A percentile compares a stretch with the other conserved stretches of the same genome.
phyloP scores from a whole-genome alignment of 2,888 invertebrate species.

The Aspidiotus destructor region DNA sequence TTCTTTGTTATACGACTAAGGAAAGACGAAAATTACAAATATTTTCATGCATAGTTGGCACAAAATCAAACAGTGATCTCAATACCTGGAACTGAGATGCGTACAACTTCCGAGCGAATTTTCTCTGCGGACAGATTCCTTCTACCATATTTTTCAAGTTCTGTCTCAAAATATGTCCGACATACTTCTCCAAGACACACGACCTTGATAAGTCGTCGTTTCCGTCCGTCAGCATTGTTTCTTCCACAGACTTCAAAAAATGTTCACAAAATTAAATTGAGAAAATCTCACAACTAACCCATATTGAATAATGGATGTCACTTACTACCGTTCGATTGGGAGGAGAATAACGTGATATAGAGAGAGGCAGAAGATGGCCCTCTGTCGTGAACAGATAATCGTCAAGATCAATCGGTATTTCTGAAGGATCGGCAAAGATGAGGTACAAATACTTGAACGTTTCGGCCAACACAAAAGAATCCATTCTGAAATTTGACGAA shows the following conservation, averaged over 20 bases:
- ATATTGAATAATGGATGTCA: neutral
- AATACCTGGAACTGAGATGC: conserved; percentile 37
- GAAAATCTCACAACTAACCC: neutral
- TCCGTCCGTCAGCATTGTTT: neutral
- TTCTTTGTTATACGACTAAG: conserved; percentile 68
- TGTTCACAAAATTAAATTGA: too few relatives aligned
- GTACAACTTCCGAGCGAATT: conserved; percentile 35
- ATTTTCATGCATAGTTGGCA: neutral
- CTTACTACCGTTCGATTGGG: conserved; percentile 32
- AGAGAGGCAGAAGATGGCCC: conserved; percentile 87
- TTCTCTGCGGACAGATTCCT: conserved; percentile 59
- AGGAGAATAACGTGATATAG: conserved; percentile 43
- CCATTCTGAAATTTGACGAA: conserved; percentile 59
- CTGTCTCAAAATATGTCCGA: conserved; percentile 46
- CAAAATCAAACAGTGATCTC: neutral
- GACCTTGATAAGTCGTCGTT: conserved; percentile 22
- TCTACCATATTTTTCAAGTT: conserved; percentile 77
- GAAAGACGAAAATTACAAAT: conserved; percentile 38
- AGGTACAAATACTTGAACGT: conserved; percentile 95
- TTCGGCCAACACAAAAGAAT: conserved; percentile 94
- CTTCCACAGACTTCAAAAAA: too few relatives aligned
- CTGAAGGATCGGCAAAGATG: conserved; percentile 79
- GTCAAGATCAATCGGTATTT: conserved; percentile 70
- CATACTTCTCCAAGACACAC: conserved; percentile 24
- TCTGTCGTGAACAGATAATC: conserved; percentile 87